These are phyloP conservation scores for Phylloscopus whistleri DNA, from an alignment of 2,113 vertebrate species.

Conservation along the genomic window DNA sequence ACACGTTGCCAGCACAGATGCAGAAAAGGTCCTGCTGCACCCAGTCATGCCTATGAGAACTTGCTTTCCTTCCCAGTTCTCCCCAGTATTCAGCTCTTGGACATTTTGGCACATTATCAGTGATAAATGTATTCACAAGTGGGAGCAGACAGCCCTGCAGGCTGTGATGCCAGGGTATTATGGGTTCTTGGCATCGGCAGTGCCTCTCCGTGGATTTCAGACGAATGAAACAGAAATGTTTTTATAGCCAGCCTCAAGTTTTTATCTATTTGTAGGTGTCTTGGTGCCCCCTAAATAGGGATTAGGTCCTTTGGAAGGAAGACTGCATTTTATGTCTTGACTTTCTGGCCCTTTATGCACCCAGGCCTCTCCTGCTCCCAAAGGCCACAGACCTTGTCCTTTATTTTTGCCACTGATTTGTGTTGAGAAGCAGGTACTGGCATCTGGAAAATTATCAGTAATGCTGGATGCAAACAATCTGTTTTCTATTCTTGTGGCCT, in stretches of 20 bases:
- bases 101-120: not conserved
- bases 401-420: not conserved
- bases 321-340: not conserved
- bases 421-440: not conserved
- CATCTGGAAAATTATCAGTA: not conserved
- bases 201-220: not conserved
- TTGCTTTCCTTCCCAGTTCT: not conserved
- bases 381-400: not conserved
- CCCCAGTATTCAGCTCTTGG: not conserved
- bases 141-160: constrained; percentile 12
- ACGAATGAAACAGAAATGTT: not conserved
- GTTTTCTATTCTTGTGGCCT: not conserved
- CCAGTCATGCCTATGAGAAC: not conserved
- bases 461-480: not conserved
- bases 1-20: not conserved
- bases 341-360: not conserved
- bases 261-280: not conserved
- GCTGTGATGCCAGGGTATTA: not conserved
- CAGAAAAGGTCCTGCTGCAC: not conserved
- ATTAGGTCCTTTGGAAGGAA: not conserved
- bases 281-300: not conserved
- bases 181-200: not conserved
- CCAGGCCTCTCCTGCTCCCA: not conserved
- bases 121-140: not conserved
- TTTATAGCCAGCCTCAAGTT: not conserved